phyloP scores from a whole-genome alignment of 2,113 vertebrate species.

The Elgaria multicarinata region DNA sequence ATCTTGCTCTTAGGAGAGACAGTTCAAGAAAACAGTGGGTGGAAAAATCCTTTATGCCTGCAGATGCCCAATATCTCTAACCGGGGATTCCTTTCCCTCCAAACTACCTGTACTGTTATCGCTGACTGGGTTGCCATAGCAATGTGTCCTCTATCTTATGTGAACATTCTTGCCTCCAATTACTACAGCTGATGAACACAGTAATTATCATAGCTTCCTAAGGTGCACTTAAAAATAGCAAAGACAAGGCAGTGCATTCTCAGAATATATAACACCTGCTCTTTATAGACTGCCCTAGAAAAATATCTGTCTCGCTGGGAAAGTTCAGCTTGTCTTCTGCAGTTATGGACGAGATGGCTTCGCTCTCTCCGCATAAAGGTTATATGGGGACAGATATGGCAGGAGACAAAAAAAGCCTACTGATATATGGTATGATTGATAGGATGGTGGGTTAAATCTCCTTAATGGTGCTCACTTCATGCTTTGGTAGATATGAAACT shows the following conservation, averaged over 20 bases:
- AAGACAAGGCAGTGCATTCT: conserved; percentile 53
- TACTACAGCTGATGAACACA: conserved; percentile 73
- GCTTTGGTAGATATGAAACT: not conserved
- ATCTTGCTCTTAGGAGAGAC: conserved; percentile 23
- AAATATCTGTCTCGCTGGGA: conserved; percentile 40
- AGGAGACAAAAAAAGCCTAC: conserved; percentile 30
- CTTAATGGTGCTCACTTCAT: not conserved
- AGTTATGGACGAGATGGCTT: conserved; percentile 38
- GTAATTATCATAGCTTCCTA: conserved; percentile 72
- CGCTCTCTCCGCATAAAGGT: conserved; percentile 49
- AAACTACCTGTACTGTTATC: conserved; percentile 56
- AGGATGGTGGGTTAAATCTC: conserved; percentile 27
- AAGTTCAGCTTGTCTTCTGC: conserved; percentile 56
- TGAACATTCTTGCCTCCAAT: conserved; percentile 69
- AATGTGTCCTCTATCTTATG: conserved; percentile 58
- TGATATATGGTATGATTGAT: conserved; percentile 6
- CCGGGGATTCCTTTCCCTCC: conserved; percentile 65
- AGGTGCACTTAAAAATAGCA: conserved; percentile 73
- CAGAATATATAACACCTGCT: conserved; percentile 32
- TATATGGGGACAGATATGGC: conserved; percentile 27
- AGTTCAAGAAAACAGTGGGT: conserved; percentile 31
- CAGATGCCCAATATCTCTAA: conserved; percentile 55
- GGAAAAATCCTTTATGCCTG: conserved; percentile 64
- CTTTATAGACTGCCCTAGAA: conserved; percentile 53
- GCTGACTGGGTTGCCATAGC: conserved; percentile 71